phyloP scores from a whole-genome alignment of 2,113 vertebrate species.

The Notechis scutatus region DNA sequence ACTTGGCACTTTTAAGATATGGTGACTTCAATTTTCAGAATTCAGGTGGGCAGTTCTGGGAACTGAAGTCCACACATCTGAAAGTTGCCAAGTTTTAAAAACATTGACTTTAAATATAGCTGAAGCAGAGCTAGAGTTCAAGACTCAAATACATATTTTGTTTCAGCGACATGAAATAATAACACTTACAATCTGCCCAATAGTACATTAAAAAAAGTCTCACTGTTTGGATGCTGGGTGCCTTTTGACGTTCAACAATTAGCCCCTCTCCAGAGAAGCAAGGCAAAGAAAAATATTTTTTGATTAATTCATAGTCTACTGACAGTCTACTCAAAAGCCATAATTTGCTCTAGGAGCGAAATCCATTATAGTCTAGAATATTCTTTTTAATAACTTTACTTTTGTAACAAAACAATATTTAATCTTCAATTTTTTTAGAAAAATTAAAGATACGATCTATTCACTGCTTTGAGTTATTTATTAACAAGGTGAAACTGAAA shows the following conservation, averaged over 20 bases:
- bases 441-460: not conserved
- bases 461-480: not conserved
- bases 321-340: not conserved
- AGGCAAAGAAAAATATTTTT: not conserved
- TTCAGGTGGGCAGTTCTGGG: not conserved
- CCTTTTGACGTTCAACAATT: not conserved
- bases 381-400: not conserved
- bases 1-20: not conserved
- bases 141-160: not conserved
- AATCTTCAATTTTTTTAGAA: not conserved
- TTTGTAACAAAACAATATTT: not conserved
- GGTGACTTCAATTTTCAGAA: not conserved
- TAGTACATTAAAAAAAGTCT: not conserved
- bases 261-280: not conserved
- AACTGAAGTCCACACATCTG: not conserved
- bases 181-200: not conserved
- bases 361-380: not conserved
- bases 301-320: not conserved
- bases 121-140: not conserved
- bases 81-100: not conserved
- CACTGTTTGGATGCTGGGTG: not conserved
- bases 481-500: not conserved
- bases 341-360: not conserved
- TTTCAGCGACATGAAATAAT: not conserved
- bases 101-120: not conserved